Percentiles rank a stretch among this genome's conserved stretches.
These are phyloP conservation scores for Agriotes lineatus DNA, from an alignment of 2,888 invertebrate species.

Conservation along the genomic window DNA sequence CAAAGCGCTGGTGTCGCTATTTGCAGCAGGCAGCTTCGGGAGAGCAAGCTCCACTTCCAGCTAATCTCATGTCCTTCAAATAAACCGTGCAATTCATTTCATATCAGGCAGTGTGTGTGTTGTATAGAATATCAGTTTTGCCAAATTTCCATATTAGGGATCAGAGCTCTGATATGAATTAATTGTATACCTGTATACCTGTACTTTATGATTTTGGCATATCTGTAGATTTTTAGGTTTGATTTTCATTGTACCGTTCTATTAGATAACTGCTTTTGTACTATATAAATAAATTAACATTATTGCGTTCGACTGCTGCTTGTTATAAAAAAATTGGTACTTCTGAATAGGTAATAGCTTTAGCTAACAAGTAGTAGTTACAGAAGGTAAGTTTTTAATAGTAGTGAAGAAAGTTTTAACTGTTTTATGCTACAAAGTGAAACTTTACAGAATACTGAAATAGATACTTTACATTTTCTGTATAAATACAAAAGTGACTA, in stretches of 20 bases:
- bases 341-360: too few species aligned
- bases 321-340: too few species aligned
- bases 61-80: conserved; percentile 91
- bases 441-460: too few species aligned
- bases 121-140: neutral
- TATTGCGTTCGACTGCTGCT: too few species aligned
- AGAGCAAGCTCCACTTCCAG: conserved; percentile 77
- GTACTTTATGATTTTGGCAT: conserved; percentile 26
- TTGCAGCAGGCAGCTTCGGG: conserved; percentile 75
- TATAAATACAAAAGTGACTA: too few species aligned
- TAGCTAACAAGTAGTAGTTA: too few species aligned
- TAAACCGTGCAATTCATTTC: conserved; percentile 62
- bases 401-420: too few species aligned
- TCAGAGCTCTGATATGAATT: neutral
- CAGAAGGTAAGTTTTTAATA: too few species aligned
- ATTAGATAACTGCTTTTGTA: conserved; percentile 21
- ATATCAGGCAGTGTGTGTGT: neutral
- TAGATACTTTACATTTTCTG: too few species aligned
- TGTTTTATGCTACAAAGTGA: too few species aligned
- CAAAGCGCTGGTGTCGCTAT: conserved; percentile 83
- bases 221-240: conserved; percentile 17
- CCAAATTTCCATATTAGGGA: too few species aligned
- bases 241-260: conserved; percentile 16
- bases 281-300: conserved; percentile 12
- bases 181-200: neutral